Conservation (phyloP, 2,888 invertebrate genomes). For the Epinotia ramella region DNA sequence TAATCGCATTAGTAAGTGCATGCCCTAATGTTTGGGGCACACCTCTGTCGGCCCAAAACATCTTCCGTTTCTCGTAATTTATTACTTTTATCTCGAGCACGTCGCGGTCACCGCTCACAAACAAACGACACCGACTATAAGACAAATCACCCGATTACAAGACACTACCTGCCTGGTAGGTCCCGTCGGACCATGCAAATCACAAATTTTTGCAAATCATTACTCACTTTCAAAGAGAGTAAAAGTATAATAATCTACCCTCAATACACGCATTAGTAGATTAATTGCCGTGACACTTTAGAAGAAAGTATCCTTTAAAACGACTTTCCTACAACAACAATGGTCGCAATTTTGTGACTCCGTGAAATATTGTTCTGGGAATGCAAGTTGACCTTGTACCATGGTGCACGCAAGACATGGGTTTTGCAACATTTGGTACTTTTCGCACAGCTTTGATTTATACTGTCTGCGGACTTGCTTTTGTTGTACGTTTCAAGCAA, state of each 20-base stretch:
- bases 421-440: constrained; percentile 78
- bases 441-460: constrained; percentile 80
- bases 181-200: constrained; percentile 72
- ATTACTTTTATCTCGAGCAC: constrained; percentile 82
- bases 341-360: constrained; percentile 53
- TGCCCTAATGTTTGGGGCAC: constrained; percentile 68
- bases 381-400: constrained; percentile 72
- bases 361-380: constrained; percentile 61
- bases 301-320: constrained; percentile 70
- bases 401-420: constrained; percentile 55
- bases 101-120: constrained; percentile 81
- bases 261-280: constrained; percentile 72
- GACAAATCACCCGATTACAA: constrained; percentile 83
- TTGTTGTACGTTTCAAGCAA: constrained; percentile 69
- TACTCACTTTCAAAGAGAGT: constrained; percentile 72
- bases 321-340: constrained; percentile 64
- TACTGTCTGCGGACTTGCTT: constrained; percentile 61
- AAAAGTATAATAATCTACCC: constrained; percentile 71
- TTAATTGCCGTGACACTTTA: constrained; percentile 75
- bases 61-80: constrained; percentile 82
- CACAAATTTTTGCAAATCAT: constrained; percentile 64
- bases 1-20: constrained; percentile 51
- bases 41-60: constrained; percentile 77
- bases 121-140: constrained; percentile 82
- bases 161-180: constrained; percentile 81